Percentiles rank a stretch among this genome's conserved stretches.
Evolutionary conservation across 2,113 vertebrate genomes (phyloP).

Genomic region (Scytalopus superciliaris): DNA sequence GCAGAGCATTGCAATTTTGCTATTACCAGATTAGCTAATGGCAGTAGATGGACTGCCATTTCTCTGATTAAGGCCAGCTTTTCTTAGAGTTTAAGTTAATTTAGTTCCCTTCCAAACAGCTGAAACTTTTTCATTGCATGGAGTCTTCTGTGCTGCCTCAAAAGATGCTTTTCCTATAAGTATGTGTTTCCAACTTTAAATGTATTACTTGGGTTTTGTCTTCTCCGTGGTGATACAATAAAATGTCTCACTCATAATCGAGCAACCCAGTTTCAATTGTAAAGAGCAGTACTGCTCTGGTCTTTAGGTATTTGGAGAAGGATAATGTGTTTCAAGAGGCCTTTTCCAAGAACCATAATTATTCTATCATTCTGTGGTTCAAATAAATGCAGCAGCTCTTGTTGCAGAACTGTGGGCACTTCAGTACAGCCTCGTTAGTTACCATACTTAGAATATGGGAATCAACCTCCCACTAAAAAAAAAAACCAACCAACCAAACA

Average conservation of each 20-base stretch:
- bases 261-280: not conserved
- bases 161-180: not conserved
- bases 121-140: fast-evolving
- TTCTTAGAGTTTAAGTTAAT: not conserved
- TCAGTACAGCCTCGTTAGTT: not conserved
- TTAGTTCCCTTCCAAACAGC: not conserved
- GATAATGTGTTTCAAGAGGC: not conserved
- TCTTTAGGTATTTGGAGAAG: not conserved
- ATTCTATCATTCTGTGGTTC: not conserved
- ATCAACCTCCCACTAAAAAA: not conserved
- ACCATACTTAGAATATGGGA: not conserved
- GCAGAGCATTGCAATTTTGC: not conserved
- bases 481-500: too few species aligned
- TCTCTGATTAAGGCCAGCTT: not conserved
- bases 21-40: not conserved
- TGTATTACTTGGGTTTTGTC: not conserved
- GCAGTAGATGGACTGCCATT: not conserved
- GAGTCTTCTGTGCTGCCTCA: not conserved
- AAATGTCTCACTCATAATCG: not conserved
- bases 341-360: not conserved
- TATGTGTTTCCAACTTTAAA: not conserved
- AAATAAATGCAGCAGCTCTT: not conserved
- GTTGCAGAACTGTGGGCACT: not conserved
- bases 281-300: fast-evolving
- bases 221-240: not conserved